Percentiles rank a stretch among this genome's conserved stretches.
Conservation (phyloP, 2,113 vertebrate species). For the Formicarius rufipectus region DNA sequence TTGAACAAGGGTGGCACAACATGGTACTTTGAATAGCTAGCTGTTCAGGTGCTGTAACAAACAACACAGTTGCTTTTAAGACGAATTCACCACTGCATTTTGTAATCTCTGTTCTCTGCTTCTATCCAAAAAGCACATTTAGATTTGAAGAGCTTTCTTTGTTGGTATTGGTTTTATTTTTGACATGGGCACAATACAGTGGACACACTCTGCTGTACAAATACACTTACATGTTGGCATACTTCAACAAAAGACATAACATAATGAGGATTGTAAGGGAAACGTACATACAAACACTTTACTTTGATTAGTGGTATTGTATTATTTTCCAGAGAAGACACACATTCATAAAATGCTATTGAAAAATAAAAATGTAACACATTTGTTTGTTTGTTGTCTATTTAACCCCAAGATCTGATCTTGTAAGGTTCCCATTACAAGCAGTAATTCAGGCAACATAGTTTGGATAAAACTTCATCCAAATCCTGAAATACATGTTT, state of each 20-base stretch:
- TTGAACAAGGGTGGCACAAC: background rate
- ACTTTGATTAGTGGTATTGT: background rate
- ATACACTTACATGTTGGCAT: background rate
- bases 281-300: constrained; percentile 8
- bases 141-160: background rate
- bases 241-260: constrained; percentile 22
- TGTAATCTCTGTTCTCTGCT: background rate
- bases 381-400: background rate
- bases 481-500: background rate
- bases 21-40: background rate
- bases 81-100: background rate
- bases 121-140: background rate
- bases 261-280: background rate
- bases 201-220: constrained; percentile 49
- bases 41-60: background rate
- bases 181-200: constrained; percentile 58
- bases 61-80: background rate
- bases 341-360: background rate
- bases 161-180: constrained; percentile 64
- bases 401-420: background rate
- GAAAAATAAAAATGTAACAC: background rate
- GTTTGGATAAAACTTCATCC: background rate
- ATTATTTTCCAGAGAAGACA: constrained; percentile 42
- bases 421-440: background rate
- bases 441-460: background rate